A percentile compares a stretch with the other conserved stretches of the same genome.
phyloP scores from a whole-genome alignment of 64 coral and sea anemone genomes.

The Pocillopora verrucosa region DNA sequence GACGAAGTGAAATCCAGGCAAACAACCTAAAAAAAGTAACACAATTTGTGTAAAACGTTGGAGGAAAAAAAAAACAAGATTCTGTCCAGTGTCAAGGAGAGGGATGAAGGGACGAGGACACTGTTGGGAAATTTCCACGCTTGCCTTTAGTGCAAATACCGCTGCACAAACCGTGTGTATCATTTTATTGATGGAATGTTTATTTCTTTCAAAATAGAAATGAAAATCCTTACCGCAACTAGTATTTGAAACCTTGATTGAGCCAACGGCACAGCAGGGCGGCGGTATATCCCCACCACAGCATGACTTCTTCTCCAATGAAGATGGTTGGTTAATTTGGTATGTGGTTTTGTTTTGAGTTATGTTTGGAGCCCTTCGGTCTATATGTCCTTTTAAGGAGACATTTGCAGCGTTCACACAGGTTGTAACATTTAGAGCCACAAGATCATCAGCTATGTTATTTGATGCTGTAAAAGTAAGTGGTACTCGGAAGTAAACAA shows the following conservation, averaged over 20 bases:
- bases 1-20: constrained; percentile 6
- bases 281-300: constrained; percentile 33
- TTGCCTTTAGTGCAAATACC: too few species aligned
- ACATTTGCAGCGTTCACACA: too few species aligned
- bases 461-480: not conserved
- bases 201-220: not conserved
- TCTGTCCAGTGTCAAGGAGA: too few species aligned
- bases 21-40: constrained; percentile 8
- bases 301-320: not conserved
- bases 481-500: not conserved
- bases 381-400: not conserved
- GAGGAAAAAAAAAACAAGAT: too few species aligned
- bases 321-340: not conserved
- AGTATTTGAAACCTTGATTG: constrained; percentile 3
- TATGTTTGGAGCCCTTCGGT: not conserved
- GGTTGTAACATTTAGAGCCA: not conserved
- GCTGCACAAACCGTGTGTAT: not conserved
- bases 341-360: not conserved
- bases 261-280: constrained; percentile 40
- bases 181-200: not conserved
- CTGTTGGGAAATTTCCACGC: too few species aligned
- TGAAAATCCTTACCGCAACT: constrained; percentile 4
- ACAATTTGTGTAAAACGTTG: too few species aligned
- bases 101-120: too few species aligned
- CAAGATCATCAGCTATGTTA: not conserved